Percentiles rank a stretch among this genome's conserved stretches.
Conservation (phyloP, 2,888 invertebrate species). For the Iselma pallidipennis region DNA sequence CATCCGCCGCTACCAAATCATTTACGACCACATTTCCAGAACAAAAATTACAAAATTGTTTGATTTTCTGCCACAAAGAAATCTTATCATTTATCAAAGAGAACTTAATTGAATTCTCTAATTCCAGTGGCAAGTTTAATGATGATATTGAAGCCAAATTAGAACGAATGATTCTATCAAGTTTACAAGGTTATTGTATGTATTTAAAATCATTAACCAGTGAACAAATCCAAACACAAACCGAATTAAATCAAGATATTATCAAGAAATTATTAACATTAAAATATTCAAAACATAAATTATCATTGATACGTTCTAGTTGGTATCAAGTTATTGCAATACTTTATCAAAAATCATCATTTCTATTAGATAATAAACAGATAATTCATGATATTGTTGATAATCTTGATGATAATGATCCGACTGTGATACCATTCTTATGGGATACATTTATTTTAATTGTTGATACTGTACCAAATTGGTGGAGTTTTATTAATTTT, state of each 20-base stretch:
- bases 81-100: conserved; percentile 74
- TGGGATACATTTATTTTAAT: conserved; percentile 76
- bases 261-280: conserved; percentile 67
- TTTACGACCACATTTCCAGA: conserved; percentile 80
- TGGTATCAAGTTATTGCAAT: conserved; percentile 71
- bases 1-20: conserved; percentile 69
- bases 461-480: conserved; percentile 67
- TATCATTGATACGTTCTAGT: conserved; percentile 60
- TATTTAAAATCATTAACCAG: conserved; percentile 63
- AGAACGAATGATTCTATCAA: conserved; percentile 66
- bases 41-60: conserved; percentile 76
- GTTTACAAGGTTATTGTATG: conserved; percentile 67
- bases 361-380: conserved; percentile 63
- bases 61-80: conserved; percentile 81
- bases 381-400: conserved; percentile 64
- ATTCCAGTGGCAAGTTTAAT: conserved; percentile 55
- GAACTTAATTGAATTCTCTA: conserved; percentile 64
- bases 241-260: conserved; percentile 48
- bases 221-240: conserved; percentile 59
- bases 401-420: conserved; percentile 71
- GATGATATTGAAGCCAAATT: conserved; percentile 74
- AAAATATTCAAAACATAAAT: conserved; percentile 66
- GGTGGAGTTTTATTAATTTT: conserved; percentile 71
- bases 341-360: conserved; percentile 62
- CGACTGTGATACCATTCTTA: conserved; percentile 65